Base-by-base conservation (phyloP, 2,797 vertebrate species). In the Alcedo quadribrachys region DNA sequence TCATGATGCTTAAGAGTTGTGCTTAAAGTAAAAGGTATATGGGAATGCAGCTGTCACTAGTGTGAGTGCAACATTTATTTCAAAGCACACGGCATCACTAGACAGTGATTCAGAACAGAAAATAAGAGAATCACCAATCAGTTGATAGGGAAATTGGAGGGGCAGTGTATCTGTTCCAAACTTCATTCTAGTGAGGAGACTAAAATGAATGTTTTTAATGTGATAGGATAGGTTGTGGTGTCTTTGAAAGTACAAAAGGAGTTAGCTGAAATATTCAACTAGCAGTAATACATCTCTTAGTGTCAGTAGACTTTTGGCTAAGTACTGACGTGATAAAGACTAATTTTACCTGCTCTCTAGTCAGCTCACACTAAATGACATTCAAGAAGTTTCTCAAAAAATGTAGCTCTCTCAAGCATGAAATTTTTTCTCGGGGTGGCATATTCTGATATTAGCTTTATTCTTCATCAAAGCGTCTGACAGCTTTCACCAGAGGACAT, bases 381-480 rank as follows among this genome's bases (percentile, higher is more conserved):
- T 70, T 79, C 21, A 68, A 79, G 55, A 66, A 84, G 51, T 76
- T 90, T 76, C 61, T 76, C 15, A 60, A 77, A 68, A 77, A 57
- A 55, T 25, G 14, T 18, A 25, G 27, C 19, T 66, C 32, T 28
- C 60, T 91, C 70, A 77, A 81, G 67, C 55, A 42, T 46, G 27
- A 68, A 1, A 1, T n/a, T 79, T 81, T 89, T 67, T 83, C 37
- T 70, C 61, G 54, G 32, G 16, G 37, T 81, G 63, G 27, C 50
- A 13, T 77, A 60, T 88, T 86, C 46, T 88, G 2, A 5, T 77
- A 46, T 11, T 88, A 33, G 32, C 43, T 79, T 86, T 65, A 66
- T 80, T 90, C 43, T 91, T 80, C 81, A 58, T 85, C 75, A 90
- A 11, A 91, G 61, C 28, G 21, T 80, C 53, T 81, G 71, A 92